phyloP scores from a whole-genome alignment of 2,797 vertebrate genomes.

The Alosa sapidissima region DNA sequence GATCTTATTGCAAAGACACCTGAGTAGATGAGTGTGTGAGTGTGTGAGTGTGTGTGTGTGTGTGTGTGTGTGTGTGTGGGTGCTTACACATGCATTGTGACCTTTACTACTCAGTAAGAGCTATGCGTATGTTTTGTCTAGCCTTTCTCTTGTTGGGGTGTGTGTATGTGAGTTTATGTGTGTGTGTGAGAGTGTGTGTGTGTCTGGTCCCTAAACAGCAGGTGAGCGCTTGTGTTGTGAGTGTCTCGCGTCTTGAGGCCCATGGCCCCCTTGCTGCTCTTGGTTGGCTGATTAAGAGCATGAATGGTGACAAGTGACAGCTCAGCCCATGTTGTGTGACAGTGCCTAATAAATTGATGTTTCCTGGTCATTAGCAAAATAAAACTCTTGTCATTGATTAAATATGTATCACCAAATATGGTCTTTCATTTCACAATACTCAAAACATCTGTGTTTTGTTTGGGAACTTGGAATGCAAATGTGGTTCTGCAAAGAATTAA shows the following conservation, averaged over 20 bases:
- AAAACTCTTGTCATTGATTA: slow-evolving; percentile 18
- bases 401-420: not conserved
- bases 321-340: not conserved
- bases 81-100: not conserved
- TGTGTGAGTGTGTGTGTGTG: not conserved
- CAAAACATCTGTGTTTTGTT: not conserved
- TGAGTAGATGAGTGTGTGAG: not conserved
- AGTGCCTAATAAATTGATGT: slow-evolving; percentile 3
- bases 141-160: not conserved
- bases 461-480: not conserved
- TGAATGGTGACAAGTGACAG: not conserved
- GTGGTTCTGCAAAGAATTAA: not conserved
- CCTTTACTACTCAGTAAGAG: not conserved
- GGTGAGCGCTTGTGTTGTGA: not conserved
- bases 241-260: too few relatives aligned
- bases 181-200: not conserved
- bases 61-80: not conserved
- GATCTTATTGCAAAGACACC: not conserved
- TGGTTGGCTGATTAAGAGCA: not conserved
- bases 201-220: not conserved
- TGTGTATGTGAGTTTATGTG: not conserved
- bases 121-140: not conserved
- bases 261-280: not conserved
- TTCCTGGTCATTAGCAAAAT: slow-evolving; percentile 18
- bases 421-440: not conserved